These are phyloP conservation scores for Camponotus vicinus DNA, from an alignment of 1,140 invertebrate species.

Conservation along the genomic window DNA sequence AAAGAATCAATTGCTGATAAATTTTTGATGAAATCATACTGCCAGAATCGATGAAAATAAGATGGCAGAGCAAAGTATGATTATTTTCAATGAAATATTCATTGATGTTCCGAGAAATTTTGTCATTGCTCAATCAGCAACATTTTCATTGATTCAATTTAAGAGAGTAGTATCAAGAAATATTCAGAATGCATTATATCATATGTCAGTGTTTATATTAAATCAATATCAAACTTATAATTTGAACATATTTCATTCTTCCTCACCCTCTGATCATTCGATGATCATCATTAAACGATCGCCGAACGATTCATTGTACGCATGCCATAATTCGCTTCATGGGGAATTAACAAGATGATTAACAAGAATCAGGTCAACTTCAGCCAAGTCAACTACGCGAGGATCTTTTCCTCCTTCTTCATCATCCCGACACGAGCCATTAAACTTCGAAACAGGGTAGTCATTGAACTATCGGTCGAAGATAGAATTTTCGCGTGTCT, in stretches of 20 bases:
- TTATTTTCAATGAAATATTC: too few relatives aligned
- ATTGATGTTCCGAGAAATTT: too few relatives aligned
- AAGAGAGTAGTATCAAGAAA: not conserved
- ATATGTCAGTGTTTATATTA: not conserved
- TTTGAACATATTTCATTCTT: not conserved
- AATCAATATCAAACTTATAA: not conserved
- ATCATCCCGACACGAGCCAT: conserved; percentile 40
- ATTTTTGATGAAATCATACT: too few relatives aligned
- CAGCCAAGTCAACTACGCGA: not conserved
- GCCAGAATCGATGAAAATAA: too few relatives aligned
- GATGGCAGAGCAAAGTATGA: too few relatives aligned
- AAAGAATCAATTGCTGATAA: too few relatives aligned
- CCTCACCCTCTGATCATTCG: too few relatives aligned
- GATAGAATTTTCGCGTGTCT: conserved; percentile 34
- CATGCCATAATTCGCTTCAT: conserved; percentile 6
- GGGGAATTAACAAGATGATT: conserved; percentile 46
- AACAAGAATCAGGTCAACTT: conserved; percentile 42
- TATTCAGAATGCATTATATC: not conserved
- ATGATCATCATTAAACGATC: not conserved
- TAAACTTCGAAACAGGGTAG: conserved; percentile 47
- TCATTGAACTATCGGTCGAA: conserved; percentile 53
- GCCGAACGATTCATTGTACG: not conserved
- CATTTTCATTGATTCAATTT: not conserved
- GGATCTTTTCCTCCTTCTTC: conserved; percentile 25
- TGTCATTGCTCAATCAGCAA: not conserved